phyloP scores from a whole-genome alignment of 2,797 vertebrate genomes.

The Momotus momota region DNA sequence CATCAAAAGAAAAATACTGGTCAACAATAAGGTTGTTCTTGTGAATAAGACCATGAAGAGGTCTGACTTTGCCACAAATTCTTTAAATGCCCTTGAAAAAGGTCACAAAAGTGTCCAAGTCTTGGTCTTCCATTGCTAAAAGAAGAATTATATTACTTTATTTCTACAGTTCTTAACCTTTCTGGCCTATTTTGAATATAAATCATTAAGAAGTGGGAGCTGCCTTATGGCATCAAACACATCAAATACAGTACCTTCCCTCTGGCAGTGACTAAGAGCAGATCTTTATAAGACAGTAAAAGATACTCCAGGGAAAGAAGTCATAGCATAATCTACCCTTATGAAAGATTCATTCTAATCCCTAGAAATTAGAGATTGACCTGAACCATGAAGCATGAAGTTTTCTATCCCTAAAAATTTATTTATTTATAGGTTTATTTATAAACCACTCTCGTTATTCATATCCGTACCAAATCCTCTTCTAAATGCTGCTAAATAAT shows the following conservation, averaged over 20 bases:
- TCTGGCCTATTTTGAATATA: conserved; percentile 21
- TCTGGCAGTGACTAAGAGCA: conserved; percentile 32
- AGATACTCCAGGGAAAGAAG: conserved; percentile 14
- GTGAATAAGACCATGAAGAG: background rate
- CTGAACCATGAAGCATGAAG: conserved; percentile 17
- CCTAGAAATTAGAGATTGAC: conserved; percentile 52
- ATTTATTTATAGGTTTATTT: too few species aligned
- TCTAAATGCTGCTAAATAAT: conserved; percentile 20
- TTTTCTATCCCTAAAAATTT: background rate
- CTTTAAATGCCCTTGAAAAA: background rate
- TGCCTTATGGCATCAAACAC: conserved; percentile 15
- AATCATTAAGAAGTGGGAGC: background rate
- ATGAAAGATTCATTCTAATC: conserved; percentile 38
- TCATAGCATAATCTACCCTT: background rate
- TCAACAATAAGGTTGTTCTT: background rate
- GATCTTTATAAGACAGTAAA: conserved; percentile 11
- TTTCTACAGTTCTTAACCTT: conserved; percentile 28
- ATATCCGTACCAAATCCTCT: background rate
- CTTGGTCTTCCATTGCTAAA: background rate
- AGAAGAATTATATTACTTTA: background rate
- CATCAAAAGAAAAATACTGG: background rate
- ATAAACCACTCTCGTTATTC: background rate
- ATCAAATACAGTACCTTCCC: conserved; percentile 35
- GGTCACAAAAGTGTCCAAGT: background rate
- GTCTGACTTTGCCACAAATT: background rate